Conservation (phyloP, 2,113 vertebrate species). For the Isurus oxyrinchus region DNA sequence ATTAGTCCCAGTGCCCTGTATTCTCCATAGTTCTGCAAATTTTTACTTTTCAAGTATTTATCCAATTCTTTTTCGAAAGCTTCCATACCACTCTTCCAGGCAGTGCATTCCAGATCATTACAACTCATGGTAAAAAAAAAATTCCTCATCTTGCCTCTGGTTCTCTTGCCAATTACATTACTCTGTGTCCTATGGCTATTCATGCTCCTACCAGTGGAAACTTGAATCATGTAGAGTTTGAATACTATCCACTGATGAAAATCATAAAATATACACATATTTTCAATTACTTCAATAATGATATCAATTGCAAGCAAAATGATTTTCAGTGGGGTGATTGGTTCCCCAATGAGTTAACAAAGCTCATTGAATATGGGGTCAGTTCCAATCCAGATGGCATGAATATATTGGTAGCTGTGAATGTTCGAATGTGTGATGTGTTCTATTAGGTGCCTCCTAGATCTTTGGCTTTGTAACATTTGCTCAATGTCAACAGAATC, state of each 20-base stretch:
- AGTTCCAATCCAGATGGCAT: not conserved
- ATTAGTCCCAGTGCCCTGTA: not conserved
- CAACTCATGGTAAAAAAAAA: not conserved
- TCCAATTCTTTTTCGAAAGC: not conserved
- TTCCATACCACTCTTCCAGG: not conserved
- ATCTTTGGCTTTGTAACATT: not conserved
- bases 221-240: not conserved
- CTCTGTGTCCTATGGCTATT: not conserved
- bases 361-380: not conserved
- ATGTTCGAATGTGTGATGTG: not conserved
- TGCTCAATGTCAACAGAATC: not conserved
- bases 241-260: not conserved
- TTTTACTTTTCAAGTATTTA: not conserved
- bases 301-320: not conserved
- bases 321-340: not conserved
- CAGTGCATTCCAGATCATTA: not conserved
- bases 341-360: not conserved
- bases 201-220: not conserved
- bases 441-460: not conserved
- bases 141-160: not conserved
- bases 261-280: not conserved
- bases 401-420: not conserved
- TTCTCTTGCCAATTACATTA: not conserved
- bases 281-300: not conserved
- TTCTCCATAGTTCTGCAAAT: not conserved